Percentiles rank a stretch among this genome's conserved stretches.
Conservation (phyloP, 1,140 invertebrate species). For the Drosophila sechellia region DNA sequence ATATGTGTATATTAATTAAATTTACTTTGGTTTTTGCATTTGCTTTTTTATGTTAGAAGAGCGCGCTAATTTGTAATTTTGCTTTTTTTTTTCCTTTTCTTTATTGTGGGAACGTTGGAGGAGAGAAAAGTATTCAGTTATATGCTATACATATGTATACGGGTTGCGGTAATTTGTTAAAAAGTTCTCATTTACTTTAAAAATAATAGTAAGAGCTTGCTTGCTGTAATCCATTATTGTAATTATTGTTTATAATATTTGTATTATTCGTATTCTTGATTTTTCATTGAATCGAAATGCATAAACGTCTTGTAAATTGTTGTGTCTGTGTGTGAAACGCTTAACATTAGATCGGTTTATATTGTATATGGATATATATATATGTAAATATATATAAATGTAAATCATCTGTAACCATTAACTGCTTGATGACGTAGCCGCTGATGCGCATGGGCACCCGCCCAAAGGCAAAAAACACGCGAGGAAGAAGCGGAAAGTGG, state of each 20-base stretch:
- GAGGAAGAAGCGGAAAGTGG: constrained; percentile 19
- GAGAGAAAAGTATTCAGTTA: constrained; percentile 60
- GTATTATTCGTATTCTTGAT: constrained; percentile 52
- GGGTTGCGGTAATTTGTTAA: constrained; percentile 54
- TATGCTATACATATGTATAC: constrained; percentile 52
- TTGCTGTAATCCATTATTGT: constrained; percentile 54
- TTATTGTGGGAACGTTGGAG: constrained; percentile 40
- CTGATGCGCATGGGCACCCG: constrained; percentile 29
- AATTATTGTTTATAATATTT: constrained; percentile 52
- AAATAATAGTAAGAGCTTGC: constrained; percentile 55
- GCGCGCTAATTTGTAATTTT: constrained; percentile 59
- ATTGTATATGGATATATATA: constrained; percentile 50
- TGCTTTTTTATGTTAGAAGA: constrained; percentile 54
- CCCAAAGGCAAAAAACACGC: constrained; percentile 47
- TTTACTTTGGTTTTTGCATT: constrained; percentile 30
- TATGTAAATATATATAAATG: constrained; percentile 47
- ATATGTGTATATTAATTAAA: constrained; percentile 49
- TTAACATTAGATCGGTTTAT: constrained; percentile 51
- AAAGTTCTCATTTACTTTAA: constrained; percentile 51
- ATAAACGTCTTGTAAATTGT: constrained; percentile 46
- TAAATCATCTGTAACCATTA: constrained; percentile 52
- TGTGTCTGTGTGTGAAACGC: constrained; percentile 51
- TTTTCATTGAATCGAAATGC: constrained; percentile 55
- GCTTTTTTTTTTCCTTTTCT: constrained; percentile 2
- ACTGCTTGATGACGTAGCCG: constrained; percentile 43